Percentiles rank a stretch among this genome's conserved stretches.
phyloP scores from a whole-genome alignment of 2,888 invertebrate species.

The Andricus quercusramuli region DNA sequence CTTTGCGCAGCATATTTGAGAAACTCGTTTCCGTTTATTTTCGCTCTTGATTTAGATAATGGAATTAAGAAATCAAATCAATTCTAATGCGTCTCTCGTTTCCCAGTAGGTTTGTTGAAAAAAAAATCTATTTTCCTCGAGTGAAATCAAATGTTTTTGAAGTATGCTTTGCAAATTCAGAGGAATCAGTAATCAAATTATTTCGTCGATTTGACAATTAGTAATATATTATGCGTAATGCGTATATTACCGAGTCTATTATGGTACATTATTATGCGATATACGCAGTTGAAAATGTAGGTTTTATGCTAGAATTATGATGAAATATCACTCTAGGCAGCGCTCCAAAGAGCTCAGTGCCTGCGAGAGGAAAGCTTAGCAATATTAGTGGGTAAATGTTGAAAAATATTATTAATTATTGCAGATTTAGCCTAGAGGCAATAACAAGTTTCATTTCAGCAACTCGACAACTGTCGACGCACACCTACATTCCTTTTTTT shows the following conservation, averaged over 20 bases:
- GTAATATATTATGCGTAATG: slow-evolving; percentile 30
- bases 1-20: slow-evolving; percentile 31
- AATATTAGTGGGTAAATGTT: slow-evolving; percentile 71
- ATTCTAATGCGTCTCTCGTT: not conserved
- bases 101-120: not conserved
- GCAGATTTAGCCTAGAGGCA: slow-evolving; percentile 33
- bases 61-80: not conserved
- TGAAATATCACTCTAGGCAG: slow-evolving; percentile 61
- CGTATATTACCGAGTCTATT: slow-evolving; percentile 20
- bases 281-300: slow-evolving; percentile 34
- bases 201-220: slow-evolving; percentile 41
- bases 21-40: slow-evolving; percentile 11
- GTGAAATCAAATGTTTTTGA: slow-evolving; percentile 37
- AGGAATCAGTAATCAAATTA: slow-evolving; percentile 61
- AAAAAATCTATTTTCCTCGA: not conserved
- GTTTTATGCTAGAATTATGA: slow-evolving; percentile 51
- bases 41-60: slow-evolving; percentile 26
- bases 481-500: slow-evolving; percentile 35
- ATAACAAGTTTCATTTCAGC: slow-evolving; percentile 25
- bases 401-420: slow-evolving; percentile 52
- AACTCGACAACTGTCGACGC: slow-evolving; percentile 24
- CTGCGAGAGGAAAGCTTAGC: slow-evolving; percentile 67
- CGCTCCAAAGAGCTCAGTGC: slow-evolving; percentile 66
- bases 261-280: slow-evolving; percentile 16
- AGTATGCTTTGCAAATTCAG: slow-evolving; percentile 50